Evolutionary conservation across 2,113 vertebrate species (phyloP).

Genomic region (Centropristis striata): DNA sequence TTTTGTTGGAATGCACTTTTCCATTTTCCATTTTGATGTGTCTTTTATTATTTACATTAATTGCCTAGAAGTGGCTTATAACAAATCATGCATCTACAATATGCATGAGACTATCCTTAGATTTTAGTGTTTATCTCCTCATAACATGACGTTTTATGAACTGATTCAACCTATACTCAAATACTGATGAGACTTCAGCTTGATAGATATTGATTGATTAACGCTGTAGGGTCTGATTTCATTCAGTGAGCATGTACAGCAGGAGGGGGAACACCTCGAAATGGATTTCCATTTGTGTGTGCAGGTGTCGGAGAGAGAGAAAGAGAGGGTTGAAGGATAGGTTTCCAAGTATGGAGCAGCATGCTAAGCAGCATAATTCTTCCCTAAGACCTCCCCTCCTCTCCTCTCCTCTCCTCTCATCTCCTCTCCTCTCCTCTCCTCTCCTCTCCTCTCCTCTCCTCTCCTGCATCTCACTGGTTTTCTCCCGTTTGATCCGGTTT

Average conservation of each 20-base stretch:
- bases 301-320: neutral
- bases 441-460: slow-evolving; percentile 5
- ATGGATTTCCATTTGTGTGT: slow-evolving; percentile 24
- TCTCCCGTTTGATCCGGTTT: too few relatives aligned
- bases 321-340: neutral
- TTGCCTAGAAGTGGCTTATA: neutral
- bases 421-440: slow-evolving; percentile 1
- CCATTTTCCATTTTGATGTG: neutral
- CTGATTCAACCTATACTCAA: neutral
- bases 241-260: neutral
- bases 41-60: neutral
- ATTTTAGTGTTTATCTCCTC: neutral
- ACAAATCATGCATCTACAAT: neutral
- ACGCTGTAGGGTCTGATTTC: neutral
- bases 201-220: neutral
- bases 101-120: neutral
- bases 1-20: too few relatives aligned
- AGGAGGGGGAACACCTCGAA: slow-evolving; percentile 34
- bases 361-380: slow-evolving; percentile 36
- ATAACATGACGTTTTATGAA: neutral
- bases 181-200: neutral
- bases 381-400: slow-evolving; percentile 16
- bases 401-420: neutral
- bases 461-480: neutral
- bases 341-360: slow-evolving; percentile 25